phyloP scores from a whole-genome alignment of 2,113 vertebrate species.

The Poeciliopsis turrubarensis region DNA sequence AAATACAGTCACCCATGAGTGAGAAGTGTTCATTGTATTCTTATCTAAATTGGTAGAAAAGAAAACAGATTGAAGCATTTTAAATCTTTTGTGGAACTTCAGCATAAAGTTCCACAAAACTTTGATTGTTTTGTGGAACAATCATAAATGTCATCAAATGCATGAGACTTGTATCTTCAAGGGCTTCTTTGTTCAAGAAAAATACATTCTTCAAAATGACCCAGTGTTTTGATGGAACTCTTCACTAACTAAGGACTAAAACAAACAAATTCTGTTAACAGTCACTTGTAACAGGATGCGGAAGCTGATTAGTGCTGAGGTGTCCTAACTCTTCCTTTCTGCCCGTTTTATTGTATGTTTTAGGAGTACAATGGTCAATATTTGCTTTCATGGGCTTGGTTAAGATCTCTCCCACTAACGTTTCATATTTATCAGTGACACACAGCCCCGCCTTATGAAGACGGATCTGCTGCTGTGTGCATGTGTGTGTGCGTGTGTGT shows the following conservation, averaged over 20 bases:
- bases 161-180: no score
- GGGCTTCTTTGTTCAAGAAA: no score
- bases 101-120: no score
- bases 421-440: conserved; percentile 55
- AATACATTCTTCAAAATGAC: no score
- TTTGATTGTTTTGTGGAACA: no score
- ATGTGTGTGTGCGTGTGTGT: not conserved
- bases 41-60: no score
- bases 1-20: no score
- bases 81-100: no score
- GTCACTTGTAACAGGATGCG: conserved; percentile 36
- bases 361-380: conserved; percentile 72
- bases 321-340: conserved; percentile 61
- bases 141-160: no score
- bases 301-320: conserved; percentile 68
- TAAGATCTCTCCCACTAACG: conserved; percentile 59
- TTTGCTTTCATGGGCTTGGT: conserved; percentile 68
- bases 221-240: not conserved
- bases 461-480: conserved; percentile 65
- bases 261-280: conserved; percentile 3
- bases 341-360: conserved; percentile 29
- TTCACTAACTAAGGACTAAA: not conserved
- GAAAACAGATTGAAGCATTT: no score
- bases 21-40: no score
- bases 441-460: conserved; percentile 70